These are phyloP conservation scores for Falco peregrinus DNA, from an alignment of 2,797 vertebrate genomes.

Conservation along the genomic window DNA sequence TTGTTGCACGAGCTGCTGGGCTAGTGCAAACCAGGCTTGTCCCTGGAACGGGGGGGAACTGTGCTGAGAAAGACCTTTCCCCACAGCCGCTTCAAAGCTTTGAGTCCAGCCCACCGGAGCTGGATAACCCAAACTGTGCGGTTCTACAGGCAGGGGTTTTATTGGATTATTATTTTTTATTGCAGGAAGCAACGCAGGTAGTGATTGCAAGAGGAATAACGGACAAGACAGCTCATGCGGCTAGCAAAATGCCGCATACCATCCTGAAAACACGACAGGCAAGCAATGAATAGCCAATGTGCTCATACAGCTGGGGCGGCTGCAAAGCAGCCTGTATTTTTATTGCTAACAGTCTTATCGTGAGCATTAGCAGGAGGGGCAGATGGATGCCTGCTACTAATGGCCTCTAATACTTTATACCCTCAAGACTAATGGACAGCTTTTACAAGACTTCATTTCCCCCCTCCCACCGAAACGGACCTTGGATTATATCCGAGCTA, in stretches of 20 bases:
- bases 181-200: not conserved
- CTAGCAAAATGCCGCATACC: accelerated
- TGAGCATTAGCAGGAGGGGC: not conserved
- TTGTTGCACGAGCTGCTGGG: accelerated
- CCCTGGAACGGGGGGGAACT: not conserved
- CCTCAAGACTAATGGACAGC: not conserved
- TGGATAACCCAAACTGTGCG: not conserved
- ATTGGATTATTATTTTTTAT: not conserved
- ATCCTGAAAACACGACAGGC: not conserved
- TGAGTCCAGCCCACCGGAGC: too few relatives aligned
- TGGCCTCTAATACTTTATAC: not conserved
- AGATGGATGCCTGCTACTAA: not conserved
- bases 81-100: not conserved
- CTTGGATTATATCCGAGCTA: accelerated
- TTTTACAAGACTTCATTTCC: not conserved
- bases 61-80: not conserved
- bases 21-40: not conserved
- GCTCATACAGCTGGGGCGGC: not conserved
- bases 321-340: not conserved
- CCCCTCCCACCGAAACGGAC: accelerated
- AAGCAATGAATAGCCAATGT: accelerated
- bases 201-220: not conserved
- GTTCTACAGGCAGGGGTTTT: too few relatives aligned
- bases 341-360: not conserved
- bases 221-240: too few relatives aligned